Conservation (phyloP, 2,888 invertebrate genomes). For the Xestia c-nigrum region DNA sequence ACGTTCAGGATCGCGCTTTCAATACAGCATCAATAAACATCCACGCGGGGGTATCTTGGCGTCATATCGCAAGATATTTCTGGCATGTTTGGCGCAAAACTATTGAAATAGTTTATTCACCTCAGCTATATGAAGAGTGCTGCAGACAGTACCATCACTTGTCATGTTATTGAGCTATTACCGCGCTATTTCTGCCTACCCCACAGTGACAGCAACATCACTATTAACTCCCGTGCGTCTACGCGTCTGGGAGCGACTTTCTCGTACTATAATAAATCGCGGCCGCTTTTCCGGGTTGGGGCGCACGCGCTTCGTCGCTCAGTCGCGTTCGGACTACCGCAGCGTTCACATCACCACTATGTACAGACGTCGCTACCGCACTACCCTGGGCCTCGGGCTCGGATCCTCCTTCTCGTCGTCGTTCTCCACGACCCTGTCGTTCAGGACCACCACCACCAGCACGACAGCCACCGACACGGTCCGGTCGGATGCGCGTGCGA, state of each 20-base stretch:
- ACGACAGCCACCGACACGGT: constrained; percentile 79
- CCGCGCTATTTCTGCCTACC: constrained; percentile 55
- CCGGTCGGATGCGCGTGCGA: constrained; percentile 86
- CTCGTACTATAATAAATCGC: constrained; percentile 85
- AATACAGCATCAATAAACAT: constrained; percentile 16
- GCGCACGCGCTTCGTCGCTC: constrained; percentile 80
- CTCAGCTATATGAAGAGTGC: constrained; percentile 40
- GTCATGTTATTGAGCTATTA: constrained; percentile 47
- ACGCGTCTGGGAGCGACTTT: constrained; percentile 77
- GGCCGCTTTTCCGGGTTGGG: constrained; percentile 85
- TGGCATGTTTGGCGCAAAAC: constrained; percentile 33
- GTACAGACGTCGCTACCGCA: constrained; percentile 88
- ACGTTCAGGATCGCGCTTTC: constrained; percentile 6
- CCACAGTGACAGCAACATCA: constrained; percentile 48
- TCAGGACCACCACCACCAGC: constrained; percentile 80
- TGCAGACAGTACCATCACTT: constrained; percentile 36
- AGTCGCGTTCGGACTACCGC: constrained; percentile 80
- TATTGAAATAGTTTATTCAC: constrained; percentile 61
- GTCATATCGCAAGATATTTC: constrained; percentile 40
- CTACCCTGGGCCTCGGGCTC: constrained; percentile 86
- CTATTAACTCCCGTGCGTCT: constrained; percentile 70
- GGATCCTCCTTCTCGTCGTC: constrained; percentile 86
- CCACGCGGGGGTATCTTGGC: constrained; percentile 25
- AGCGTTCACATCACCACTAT: constrained; percentile 75
- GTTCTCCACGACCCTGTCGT: constrained; percentile 84